phyloP scores from a whole-genome alignment of 64 coral and sea anemone species.

The Trachythela sp. region DNA sequence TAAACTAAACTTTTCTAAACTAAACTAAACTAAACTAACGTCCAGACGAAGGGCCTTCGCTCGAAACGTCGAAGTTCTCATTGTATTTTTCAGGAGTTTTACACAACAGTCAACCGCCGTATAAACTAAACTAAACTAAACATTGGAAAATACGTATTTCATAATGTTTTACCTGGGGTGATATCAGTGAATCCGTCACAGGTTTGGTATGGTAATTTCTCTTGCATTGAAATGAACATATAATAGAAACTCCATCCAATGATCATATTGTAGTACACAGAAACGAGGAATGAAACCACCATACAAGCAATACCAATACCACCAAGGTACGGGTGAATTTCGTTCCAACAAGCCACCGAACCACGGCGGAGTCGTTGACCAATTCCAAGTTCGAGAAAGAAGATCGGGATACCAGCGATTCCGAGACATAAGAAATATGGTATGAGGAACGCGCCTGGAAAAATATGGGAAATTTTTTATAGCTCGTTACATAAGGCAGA shows the following conservation, averaged over 20 bases:
- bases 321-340: slow-evolving; percentile 86
- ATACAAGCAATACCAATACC: slow-evolving; percentile 78
- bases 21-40: too few species aligned
- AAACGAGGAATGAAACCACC: slow-evolving; percentile 75
- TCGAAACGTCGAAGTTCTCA: too few species aligned
- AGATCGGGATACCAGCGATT: slow-evolving; percentile 78
- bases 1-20: too few species aligned
- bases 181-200: slow-evolving; percentile 34
- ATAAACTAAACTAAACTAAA: too few species aligned
- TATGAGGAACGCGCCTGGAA: slow-evolving; percentile 86
- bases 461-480: too few species aligned
- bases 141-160: too few species aligned
- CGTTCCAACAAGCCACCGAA: slow-evolving; percentile 92
- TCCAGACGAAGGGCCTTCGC: too few species aligned
- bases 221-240: slow-evolving; percentile 82
- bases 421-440: slow-evolving; percentile 75
- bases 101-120: too few species aligned
- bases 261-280: slow-evolving; percentile 98
- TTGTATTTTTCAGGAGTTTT: too few species aligned
- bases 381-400: slow-evolving; percentile 87
- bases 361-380: slow-evolving; percentile 92
- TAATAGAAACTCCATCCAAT: slow-evolving; percentile 98
- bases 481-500: too few species aligned
- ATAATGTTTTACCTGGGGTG: background rate
- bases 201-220: slow-evolving; percentile 44